Evolutionary conservation across 92 coral and sea anemone genomes (phyloP), one percentile per base, ranked within the genome.

Genomic region (Porites divaricata): DNA sequence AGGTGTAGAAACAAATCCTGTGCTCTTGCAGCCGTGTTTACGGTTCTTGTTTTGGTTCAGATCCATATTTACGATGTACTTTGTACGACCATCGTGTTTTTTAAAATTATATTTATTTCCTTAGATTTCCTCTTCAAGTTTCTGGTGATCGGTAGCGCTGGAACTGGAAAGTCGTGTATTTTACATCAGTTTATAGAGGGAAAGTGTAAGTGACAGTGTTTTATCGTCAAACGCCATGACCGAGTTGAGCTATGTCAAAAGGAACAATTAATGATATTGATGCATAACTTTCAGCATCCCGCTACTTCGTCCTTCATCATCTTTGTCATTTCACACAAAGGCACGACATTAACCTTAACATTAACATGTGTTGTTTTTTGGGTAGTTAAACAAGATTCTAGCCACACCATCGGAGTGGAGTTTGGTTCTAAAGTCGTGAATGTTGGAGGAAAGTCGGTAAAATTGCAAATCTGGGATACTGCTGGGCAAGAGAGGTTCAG

Each of bases 351-450:
- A 15, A 54, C 26, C 26, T 14, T 70, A 13, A 4, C 15, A 8
- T 23, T 1, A 19, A 16, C 16, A 2, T 22, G 51, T 21, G 23
- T 45, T 23, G 15, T 63, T 26, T 65, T 65, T 22, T 61, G 57
- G 45, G n/a, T 86, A 97, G 99, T 97, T 76, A 97, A 97, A 64
- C 99, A 97, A 79, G 99, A 97, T 78, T 97, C 99, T 19, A 97
- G 99, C 80, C 99, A 97, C 63, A 97, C 99, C 14, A 97, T 97
- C 76, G 99, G 99, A 57, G 99, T 97, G n/a, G 99, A 97, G 81
- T 97, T 97, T 91, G 99, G 99, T 25, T 95, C 98, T 20, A 97
- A 95, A 58, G 88, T 97, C 1, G 89, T 97, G 16, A 97, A 97
- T 85, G 99, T 97, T 20, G 99, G 94, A 50, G 99, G 99, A 57